Base-by-base conservation (phyloP, 2,113 vertebrate genomes). In the Sigmodon hispidus region DNA sequence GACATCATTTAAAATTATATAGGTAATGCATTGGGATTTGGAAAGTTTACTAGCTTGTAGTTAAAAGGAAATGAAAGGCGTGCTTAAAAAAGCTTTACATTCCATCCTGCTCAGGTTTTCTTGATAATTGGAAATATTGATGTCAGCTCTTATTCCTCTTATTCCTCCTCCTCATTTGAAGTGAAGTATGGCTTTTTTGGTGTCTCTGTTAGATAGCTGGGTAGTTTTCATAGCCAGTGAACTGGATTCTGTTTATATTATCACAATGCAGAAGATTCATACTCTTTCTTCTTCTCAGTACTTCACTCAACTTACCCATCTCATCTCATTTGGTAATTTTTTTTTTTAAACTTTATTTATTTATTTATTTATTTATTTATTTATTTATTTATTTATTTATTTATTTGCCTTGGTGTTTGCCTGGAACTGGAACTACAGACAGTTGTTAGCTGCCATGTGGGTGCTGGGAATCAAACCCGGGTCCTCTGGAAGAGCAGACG, bases 61-160 rank as follows among this genome's bases (percentile, higher is more conserved):
- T 93, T 12, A 76, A 83, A 94, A 94, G 31, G 43, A 80, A 94
- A 69, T 83, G 31, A 77, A 72, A 77, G n/a, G 2, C n/a, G 17
- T 76, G 6, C 4, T 75, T 73, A 61, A 76, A 63, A 90, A 36
- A 81, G 24, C 29, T 61, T 9, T 48, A 29, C 29, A 10, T 40
- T 26, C 9, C 61, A 50, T 45, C 34, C 79, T 87, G 48, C 50
- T 61, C 72, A 79, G 50, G 22, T 63, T 96, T 59, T 94, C 50
- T 84, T 86, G 83, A 89, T 21, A 77, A 7, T 67, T 93, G 26
- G 15, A 26, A 2, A 87, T 96, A 50, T 10, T 91, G 65, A 6
- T 79, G 19, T 79, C 50, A 52, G 2, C 31, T 50, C 45, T 45
- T 79, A 21, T 52, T 19, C 17, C 31, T 50, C 45, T 45, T 79